Base-by-base conservation (phyloP, 2,113 vertebrate species). In the Regulus satrapa region DNA sequence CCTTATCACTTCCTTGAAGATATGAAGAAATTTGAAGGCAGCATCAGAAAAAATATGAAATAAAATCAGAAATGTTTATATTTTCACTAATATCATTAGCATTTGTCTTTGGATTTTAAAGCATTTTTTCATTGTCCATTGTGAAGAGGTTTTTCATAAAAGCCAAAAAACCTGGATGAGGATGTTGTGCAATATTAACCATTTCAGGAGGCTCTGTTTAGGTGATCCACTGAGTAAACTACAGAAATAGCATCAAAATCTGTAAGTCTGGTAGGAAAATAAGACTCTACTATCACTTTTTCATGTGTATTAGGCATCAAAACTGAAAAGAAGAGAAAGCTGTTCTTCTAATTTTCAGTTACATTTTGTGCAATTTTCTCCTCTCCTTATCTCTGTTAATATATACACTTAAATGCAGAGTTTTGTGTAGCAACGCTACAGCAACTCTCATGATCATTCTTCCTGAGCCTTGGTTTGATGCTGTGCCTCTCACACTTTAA, bases 1-100 rank as follows among this genome's bases (percentile, higher is more conserved):
- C 34, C 92, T 81, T 89, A 92, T 86, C 75, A 49, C 31, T 92
- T 85, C 71, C 92, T 93, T 92, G 59, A 93, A 97, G 85, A 48
- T 81, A 90, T 23, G 63, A 80, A 96, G 91, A 94, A 71, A 32
- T 2, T 49, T 61, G 24, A 31, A 85, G 56, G 46, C 67, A 48
- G 12, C 36, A 78, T 94, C 77, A 82, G 48, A 86, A 66, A 28
- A 82, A 75, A 12, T 43, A 72, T 36, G 10, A 79, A 93, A 52
- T 79, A 59, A 80, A 80, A 73, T 58, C 4, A 2, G 28, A 88
- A 62, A 64, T 67, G 19, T 12, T 71, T 56, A 14, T 43, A 38
- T 91, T 59, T 79, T 85, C 15, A n/a, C 18, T 80, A 36, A 15
- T 31, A 83, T 78, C 4, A 31, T 84, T 91, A 81, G 52, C 51